Base-by-base conservation (phyloP, 2,888 invertebrate genomes). In the Polylopha cassiicola region DNA sequence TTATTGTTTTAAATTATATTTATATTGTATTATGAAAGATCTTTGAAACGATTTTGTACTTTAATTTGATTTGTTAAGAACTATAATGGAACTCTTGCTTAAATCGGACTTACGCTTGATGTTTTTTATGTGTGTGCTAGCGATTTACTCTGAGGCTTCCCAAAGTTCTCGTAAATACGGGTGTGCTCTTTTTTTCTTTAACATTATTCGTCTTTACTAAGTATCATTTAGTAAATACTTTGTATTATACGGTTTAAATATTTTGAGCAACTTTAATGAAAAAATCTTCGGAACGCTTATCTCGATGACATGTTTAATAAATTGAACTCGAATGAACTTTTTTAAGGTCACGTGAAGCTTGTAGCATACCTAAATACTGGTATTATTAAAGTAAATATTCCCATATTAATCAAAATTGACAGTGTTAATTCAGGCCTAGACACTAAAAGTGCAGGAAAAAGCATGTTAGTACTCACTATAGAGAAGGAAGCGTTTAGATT, bases 391-490 rank as follows among this genome's bases (percentile, higher is more conserved):
- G n/a, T n/a, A n/a, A n/a, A n/a, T n/a, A n/a, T n/a, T n/a, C n/a
- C n/a, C n/a, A 16, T 15, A 58, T 59, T 55, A 63, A 58, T 58
- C 49, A 51, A 55, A 53, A 44, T 54, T 59, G 60, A 62, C 51
- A 63, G 51, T 56, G 50, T 61, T 70, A 65, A 71, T 68, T 68
- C 57, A 51, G 57, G 48, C 46, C 49, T 50, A 65, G 55, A 61
- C 55, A 52, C 52, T 51, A 61, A 61, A 63, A 65, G 56, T 59
- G 58, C 71, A 75, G 69, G 65, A 71, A 73, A 70, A 71, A 70
- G 63, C 65, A 61, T 61, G 56, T 68, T 64, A 72, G 61, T 65
- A 67, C 71, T 67, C 63, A 58, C 53, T 61, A 52, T 62, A 55
- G 55, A 63, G 60, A 58, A 65, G 54, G 55, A 62, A 64, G 53